Evolutionary conservation across 2,888 invertebrate genomes (phyloP).

Genomic region (Caenorhabditis sp.): DNA sequence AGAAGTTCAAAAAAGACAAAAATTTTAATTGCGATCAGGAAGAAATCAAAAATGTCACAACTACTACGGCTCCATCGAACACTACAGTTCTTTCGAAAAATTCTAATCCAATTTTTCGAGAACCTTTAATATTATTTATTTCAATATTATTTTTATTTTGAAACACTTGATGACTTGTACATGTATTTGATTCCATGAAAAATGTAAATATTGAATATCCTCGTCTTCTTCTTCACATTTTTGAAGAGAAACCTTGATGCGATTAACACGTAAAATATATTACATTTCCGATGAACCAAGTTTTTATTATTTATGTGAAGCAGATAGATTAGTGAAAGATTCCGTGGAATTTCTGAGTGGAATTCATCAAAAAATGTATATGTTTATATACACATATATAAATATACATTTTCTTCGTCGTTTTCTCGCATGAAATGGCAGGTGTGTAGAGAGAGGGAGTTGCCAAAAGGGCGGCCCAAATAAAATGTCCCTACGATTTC

Average conservation of each 20-base stretch:
- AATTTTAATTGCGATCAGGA: slow-evolving; percentile 21
- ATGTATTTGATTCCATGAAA: neutral
- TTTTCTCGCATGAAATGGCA: neutral
- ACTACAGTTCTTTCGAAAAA: neutral
- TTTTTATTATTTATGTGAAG: neutral
- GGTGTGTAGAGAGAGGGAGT: too few relatives aligned
- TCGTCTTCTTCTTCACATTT: too few relatives aligned
- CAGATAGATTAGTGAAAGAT: slow-evolving; percentile 7
- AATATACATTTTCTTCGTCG: neutral
- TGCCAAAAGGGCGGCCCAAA: neutral
- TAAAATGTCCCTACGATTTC: neutral
- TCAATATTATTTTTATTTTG: neutral
- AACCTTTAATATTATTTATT: neutral
- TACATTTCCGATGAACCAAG: neutral
- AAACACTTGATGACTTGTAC: too few relatives aligned
- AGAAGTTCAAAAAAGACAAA: slow-evolving; percentile 38
- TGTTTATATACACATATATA: neutral
- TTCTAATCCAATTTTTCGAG: neutral
- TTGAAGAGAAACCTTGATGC: neutral
- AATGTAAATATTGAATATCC: neutral
- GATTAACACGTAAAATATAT: neutral
- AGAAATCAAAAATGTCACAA: neutral
- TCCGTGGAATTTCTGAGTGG: slow-evolving; percentile 46
- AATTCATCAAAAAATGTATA: slow-evolving; percentile 35
- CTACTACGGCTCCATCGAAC: neutral